Base-by-base conservation (phyloP, 1,140 invertebrate genomes). In the Capitella teleta region DNA sequence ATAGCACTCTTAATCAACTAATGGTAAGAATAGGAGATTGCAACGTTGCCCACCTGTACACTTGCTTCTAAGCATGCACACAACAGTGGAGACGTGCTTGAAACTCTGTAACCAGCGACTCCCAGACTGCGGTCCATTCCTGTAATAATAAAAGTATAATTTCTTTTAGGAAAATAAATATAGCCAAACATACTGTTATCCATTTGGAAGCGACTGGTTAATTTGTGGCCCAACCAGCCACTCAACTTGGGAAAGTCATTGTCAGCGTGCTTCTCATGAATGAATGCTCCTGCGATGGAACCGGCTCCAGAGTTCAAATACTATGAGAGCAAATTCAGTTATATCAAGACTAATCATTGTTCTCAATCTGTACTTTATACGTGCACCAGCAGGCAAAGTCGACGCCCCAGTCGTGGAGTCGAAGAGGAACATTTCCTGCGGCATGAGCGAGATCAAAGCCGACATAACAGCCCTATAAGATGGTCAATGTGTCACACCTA, bases 301-400 rank as follows among this genome's bases (percentile, higher is more conserved):
- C 80, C 80, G 30, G 80, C 76, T 19, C 80, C 75, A 28, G 73
- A 66, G 55, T 77, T 77, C 24, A 80, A 57, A 56, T 82, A 82
- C 76, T 79, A n/a, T n/a, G n/a, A n/a, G n/a, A n/a, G 57, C 16
- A 59, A 59, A n/a, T n/a, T n/a, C n/a, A n/a, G n/a, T n/a, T n/a
- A n/a, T n/a, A n/a, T n/a, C n/a, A n/a, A n/a, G n/a, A n/a, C n/a
- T n/a, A n/a, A n/a, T n/a, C n/a, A n/a, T n/a, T n/a, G n/a, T n/a
- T n/a, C n/a, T n/a, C n/a, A n/a, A n/a, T n/a, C n/a, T n/a, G n/a
- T n/a, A 79, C 77, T 65, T 81, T 82, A 56, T 82, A 82, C 3
- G 76, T 73, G 60, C 80, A 82, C 80, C 80, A 82, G 52, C 71
- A 73, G 12, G 79, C 80, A 70, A 82, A 82, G 61, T 82, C 80